Base-by-base conservation (phyloP, 2,888 invertebrate genomes). In the Bimastos eiseni region DNA sequence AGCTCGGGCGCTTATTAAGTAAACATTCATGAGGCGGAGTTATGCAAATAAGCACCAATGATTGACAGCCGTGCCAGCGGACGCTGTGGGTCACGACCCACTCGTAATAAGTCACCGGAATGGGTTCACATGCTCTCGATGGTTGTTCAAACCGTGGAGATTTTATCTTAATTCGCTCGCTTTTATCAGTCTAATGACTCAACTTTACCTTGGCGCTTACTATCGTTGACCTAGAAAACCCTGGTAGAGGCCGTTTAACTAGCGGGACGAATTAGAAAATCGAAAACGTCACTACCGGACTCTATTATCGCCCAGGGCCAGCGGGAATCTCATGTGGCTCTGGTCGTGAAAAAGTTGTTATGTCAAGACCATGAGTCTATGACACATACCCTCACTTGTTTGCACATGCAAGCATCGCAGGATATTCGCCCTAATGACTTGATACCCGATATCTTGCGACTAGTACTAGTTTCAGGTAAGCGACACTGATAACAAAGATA, bases 101-200 rank as follows among this genome's bases (percentile, higher is more conserved):
- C 30, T 70, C 70, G n/a, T 70, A 55, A 30, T 55, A 70, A 70
- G 70, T 70, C 70, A 70, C 70, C 5, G 11, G n/a, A 24, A 55
- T n/a, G 17, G 70, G 70, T 30, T 70, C 70, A 70, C 70, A 70
- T 11, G 70, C 70, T 70, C 13, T 6, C 30, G 30, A n/a, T n/a
- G 70, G 70, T 70, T 70, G 70, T n/a, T 55, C 44, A 44, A 44
- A 3, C 11, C 44, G 11, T 44, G 21, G 70, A 70, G n/a, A 70
- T 70, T 70, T 70, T 70, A 70, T 70, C 70, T 70, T n/a, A 70
- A 70, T 70, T n/a, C 70, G 70, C 30, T 11, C 0, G 70, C 70
- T 70, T 70, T 70, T 70, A 70, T 70, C 70, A 70, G 70, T n/a
- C 70, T 70, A 70, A 70, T 70, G 70, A 70, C 70, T 70, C 30